phyloP scores from a whole-genome alignment of 2,888 invertebrate species.

The Lomographa bimaculata region DNA sequence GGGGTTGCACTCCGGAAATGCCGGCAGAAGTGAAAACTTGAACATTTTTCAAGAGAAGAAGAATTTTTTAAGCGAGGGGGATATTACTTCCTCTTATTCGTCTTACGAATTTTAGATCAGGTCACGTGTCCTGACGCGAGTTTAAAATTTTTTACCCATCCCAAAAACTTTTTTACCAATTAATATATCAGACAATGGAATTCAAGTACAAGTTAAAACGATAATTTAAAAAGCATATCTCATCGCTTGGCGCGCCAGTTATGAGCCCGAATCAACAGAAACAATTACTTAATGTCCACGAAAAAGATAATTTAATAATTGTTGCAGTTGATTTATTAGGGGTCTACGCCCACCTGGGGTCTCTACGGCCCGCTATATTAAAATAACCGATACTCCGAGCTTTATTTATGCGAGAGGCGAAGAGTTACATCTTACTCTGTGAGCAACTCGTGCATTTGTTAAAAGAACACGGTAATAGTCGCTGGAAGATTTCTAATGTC shows the following conservation, averaged over 20 bases:
- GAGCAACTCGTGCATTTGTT: conserved; percentile 76
- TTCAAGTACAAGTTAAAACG: conserved; percentile 52
- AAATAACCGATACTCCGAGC: conserved; percentile 73
- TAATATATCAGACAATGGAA: conserved; percentile 53
- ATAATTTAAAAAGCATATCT: conserved; percentile 67
- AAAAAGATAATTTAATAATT: conserved; percentile 84
- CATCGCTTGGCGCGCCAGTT: conserved; percentile 62
- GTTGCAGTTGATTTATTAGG: conserved; percentile 75
- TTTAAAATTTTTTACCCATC: too few relatives aligned
- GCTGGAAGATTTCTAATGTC: conserved; percentile 80
- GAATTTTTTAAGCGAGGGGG: too few relatives aligned
- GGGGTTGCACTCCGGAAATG: too few relatives aligned
- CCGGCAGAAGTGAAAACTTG: too few relatives aligned
- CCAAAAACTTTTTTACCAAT: conserved; percentile 1
- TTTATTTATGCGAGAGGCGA: conserved; percentile 77
- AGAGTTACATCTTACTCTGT: conserved; percentile 79
- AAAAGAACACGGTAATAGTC: conserved; percentile 81
- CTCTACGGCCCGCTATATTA: conserved; percentile 65
- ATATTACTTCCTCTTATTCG: too few relatives aligned
- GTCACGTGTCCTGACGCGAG: too few relatives aligned
- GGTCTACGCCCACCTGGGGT: conserved; percentile 78
- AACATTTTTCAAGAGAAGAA: too few relatives aligned
- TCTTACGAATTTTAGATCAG: too few relatives aligned
- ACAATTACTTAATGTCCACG: conserved; percentile 83
- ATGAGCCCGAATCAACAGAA: conserved; percentile 60